phyloP scores from a whole-genome alignment of 2,888 invertebrate genomes.

The Globia sparganii region DNA sequence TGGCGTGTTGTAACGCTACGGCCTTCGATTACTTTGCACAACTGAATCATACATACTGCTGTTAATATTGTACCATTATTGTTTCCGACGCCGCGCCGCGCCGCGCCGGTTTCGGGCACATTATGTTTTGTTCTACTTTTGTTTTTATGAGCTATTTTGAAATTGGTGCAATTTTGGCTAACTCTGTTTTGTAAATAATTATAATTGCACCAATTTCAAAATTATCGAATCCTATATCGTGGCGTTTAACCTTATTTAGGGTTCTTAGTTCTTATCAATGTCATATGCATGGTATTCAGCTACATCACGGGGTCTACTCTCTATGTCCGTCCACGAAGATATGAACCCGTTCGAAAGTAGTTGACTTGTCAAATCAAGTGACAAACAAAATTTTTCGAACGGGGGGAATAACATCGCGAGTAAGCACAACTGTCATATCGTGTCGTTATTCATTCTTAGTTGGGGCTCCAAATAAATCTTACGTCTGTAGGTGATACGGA shows the following conservation, averaged over 20 bases:
- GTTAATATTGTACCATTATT: conserved; percentile 57
- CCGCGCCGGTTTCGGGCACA: conserved; percentile 16
- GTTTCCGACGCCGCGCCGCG: conserved; percentile 34
- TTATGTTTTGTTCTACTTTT: conserved; percentile 48
- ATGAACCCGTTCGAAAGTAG: neutral
- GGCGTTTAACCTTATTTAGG: neutral
- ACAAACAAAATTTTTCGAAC: neutral
- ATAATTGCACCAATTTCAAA: too few species aligned
- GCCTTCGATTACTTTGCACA: conserved; percentile 67
- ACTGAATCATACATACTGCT: conserved; percentile 62
- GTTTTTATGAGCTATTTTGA: conserved; percentile 28
- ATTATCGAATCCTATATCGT: too few species aligned
- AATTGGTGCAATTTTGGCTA: conserved; percentile 7
- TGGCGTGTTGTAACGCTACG: conserved; percentile 53
- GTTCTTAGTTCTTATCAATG: neutral
- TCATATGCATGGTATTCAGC: neutral
- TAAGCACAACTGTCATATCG: neutral
- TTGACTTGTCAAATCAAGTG: neutral
- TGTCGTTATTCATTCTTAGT: neutral
- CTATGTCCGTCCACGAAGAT: neutral
- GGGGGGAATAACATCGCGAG: neutral
- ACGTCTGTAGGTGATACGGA: neutral
- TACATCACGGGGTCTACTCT: neutral
- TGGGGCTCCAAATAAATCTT: neutral
- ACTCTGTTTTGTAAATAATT: neutral